Conservation (phyloP, 2,797 vertebrate genomes). For the Scolopax rusticola region DNA sequence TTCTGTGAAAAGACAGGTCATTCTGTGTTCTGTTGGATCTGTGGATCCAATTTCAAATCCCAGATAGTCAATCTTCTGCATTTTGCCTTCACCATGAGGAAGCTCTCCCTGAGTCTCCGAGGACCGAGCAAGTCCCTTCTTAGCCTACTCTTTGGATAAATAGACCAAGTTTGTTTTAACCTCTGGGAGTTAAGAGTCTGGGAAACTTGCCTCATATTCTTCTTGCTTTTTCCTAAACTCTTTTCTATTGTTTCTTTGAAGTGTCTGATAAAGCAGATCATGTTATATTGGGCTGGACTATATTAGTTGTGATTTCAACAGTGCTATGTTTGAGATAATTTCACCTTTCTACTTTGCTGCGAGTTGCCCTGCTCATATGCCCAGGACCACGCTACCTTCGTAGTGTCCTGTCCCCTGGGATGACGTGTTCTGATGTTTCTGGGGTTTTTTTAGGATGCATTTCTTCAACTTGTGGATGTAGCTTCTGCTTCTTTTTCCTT, state of each 20-base stretch:
- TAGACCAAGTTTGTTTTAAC: not conserved
- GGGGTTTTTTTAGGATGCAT: not conserved
- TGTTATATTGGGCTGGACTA: not conserved
- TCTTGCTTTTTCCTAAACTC: not conserved
- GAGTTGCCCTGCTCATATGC: fast-evolving
- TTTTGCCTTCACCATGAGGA: not conserved
- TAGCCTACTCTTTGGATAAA: not conserved
- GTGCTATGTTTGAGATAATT: not conserved
- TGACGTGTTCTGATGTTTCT: not conserved
- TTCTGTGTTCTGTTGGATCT: not conserved
- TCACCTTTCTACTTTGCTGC: not conserved
- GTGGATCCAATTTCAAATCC: not conserved
- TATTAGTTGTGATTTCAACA: not conserved
- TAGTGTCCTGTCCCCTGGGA: not conserved
- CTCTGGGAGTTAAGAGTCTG: not conserved
- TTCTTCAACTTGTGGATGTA: not conserved
- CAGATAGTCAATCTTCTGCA: too few species aligned
- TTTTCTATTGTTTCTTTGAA: not conserved
- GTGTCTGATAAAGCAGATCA: not conserved
- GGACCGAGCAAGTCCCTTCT: not conserved
- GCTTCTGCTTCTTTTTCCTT: not conserved
- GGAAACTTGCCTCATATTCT: not conserved
- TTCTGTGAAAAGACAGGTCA: not conserved
- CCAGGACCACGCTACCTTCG: not conserved
- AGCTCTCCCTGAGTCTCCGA: not conserved